Conservation (phyloP, 1,140 invertebrate species). For the Pogonus chalceus region DNA sequence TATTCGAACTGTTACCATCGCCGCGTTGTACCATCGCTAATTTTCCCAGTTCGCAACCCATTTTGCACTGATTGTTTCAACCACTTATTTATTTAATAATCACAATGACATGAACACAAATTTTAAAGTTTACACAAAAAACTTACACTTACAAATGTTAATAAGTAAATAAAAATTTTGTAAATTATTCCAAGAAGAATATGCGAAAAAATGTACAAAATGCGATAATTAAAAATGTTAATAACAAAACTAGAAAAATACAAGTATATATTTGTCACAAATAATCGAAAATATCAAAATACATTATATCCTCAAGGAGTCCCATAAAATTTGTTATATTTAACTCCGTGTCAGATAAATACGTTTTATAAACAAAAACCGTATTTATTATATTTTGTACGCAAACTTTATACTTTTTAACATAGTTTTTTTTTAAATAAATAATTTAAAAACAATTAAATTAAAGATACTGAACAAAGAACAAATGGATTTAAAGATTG, state of each 20-base stretch:
- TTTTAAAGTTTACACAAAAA: not conserved
- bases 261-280: too few relatives aligned
- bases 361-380: too few relatives aligned
- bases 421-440: too few relatives aligned
- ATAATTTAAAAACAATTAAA: too few relatives aligned
- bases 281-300: too few relatives aligned
- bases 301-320: too few relatives aligned
- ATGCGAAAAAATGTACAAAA: not conserved
- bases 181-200: not conserved
- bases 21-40: conserved; percentile 47
- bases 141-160: not conserved
- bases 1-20: conserved; percentile 34
- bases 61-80: conserved; percentile 25
- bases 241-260: not conserved
- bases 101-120: not conserved
- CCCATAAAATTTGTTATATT: too few relatives aligned
- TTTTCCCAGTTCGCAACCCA: conserved; percentile 73
- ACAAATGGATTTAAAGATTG: too few relatives aligned
- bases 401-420: too few relatives aligned
- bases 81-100: not conserved
- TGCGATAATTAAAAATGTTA: not conserved
- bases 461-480: too few relatives aligned
- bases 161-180: not conserved
- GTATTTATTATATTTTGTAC: too few relatives aligned
- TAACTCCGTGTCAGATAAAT: too few relatives aligned